A percentile compares a stretch with the other conserved stretches of the same genome.
Conservation (phyloP, 2,797 vertebrate genomes). For the Limnodromus scolopaceus region DNA sequence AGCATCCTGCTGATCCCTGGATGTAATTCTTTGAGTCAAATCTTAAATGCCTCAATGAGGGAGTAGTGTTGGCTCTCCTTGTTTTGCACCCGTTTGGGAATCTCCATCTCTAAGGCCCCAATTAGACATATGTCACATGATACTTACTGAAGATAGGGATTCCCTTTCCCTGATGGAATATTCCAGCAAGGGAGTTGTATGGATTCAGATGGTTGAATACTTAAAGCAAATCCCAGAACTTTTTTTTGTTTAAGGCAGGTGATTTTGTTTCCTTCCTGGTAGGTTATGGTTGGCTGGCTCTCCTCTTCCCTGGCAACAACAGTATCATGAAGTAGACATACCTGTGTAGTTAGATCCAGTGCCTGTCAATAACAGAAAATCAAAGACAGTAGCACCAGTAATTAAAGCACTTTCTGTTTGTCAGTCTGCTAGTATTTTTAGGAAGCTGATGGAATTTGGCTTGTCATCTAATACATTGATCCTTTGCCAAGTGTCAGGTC, state of each 20-base stretch:
- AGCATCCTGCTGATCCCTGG: background rate
- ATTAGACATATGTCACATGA: background rate
- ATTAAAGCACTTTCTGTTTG: background rate
- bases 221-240: background rate
- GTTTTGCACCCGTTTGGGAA: background rate
- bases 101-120: background rate
- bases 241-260: background rate
- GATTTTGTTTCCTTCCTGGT: background rate
- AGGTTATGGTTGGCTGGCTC: background rate
- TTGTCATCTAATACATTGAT: background rate
- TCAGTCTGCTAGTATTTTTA: conserved; percentile 46
- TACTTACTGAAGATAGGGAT: background rate
- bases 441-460: conserved; percentile 56
- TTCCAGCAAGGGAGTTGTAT: background rate
- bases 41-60: background rate
- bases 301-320: background rate
- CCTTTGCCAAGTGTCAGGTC: conserved; percentile 24
- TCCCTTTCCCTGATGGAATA: background rate
- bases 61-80: background rate
- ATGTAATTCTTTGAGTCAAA: background rate
- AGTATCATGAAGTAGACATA: background rate
- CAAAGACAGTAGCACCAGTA: background rate
- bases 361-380: background rate
- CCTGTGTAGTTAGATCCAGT: background rate
- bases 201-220: background rate